Evolutionary conservation across 2,888 invertebrate species (phyloP).

Genomic region (Oscheius sp.): DNA sequence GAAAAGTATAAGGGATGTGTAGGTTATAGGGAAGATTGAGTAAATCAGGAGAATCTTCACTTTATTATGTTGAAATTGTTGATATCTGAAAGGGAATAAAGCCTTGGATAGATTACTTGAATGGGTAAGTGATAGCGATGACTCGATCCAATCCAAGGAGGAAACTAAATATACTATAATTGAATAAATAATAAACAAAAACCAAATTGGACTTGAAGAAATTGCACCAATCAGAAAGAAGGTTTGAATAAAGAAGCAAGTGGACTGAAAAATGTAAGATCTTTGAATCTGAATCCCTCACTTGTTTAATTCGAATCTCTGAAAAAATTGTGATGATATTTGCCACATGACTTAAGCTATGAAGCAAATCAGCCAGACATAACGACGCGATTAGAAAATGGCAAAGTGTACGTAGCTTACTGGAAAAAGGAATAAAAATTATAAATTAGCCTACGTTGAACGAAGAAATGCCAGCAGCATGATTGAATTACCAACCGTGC

Average conservation of each 20-base stretch:
- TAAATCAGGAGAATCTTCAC: neutral
- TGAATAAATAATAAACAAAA: too few species aligned
- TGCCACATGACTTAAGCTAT: neutral
- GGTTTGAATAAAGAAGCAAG: neutral
- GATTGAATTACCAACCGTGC: neutral
- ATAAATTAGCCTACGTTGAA: neutral
- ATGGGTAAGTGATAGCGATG: neutral
- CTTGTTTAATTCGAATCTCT: neutral
- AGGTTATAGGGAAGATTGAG: neutral
- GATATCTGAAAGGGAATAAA: neutral
- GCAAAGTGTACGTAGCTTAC: neutral
- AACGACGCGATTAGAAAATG: neutral
- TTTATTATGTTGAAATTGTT: neutral
- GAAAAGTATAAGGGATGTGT: neutral
- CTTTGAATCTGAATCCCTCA: neutral
- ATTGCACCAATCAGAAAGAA: neutral
- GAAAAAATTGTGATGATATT: neutral
- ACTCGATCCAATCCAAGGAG: neutral
- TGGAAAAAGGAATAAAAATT: neutral
- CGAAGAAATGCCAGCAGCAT: neutral
- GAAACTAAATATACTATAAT: too few species aligned
- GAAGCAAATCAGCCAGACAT: constrained; percentile 2
- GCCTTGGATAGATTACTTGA: neutral
- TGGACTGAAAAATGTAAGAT: neutral
- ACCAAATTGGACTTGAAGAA: constrained; percentile 1